Conservation (phyloP, 2,888 invertebrate genomes). For the Lasioglossum pauxillum region DNA sequence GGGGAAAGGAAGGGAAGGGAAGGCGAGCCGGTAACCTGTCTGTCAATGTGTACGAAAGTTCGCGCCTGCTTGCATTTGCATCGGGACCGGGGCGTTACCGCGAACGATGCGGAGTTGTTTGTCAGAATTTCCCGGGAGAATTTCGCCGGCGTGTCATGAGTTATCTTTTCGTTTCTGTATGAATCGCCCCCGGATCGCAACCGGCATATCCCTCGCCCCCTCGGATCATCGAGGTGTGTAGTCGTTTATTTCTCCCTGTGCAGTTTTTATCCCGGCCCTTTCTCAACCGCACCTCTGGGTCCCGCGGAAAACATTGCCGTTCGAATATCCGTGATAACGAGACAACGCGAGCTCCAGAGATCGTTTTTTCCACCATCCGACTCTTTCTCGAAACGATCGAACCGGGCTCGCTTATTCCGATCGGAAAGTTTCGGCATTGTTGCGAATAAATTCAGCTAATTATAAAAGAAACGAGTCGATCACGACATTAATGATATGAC, state of each 20-base stretch:
- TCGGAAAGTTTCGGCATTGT: background rate
- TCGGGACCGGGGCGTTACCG: constrained; percentile 54
- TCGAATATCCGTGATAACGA: constrained; percentile 4
- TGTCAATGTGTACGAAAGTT: constrained; percentile 65
- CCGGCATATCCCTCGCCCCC: constrained; percentile 2
- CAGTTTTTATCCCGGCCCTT: background rate
- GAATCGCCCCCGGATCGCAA: constrained; percentile 39
- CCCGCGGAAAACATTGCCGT: background rate
- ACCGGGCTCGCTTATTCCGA: background rate
- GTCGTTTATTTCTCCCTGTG: constrained; percentile 25
- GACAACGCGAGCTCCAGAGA: background rate
- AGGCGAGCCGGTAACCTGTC: constrained; percentile 57
- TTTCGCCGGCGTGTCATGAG: constrained; percentile 59
- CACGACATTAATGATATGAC: too few species aligned
- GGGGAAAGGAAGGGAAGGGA: background rate
- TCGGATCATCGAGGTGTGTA: constrained; percentile 25
- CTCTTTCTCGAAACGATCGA: background rate
- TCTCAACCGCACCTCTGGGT: constrained; percentile 3
- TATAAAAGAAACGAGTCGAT: background rate
- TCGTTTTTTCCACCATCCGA: background rate
- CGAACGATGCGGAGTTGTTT: constrained; percentile 64
- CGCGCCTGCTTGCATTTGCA: constrained; percentile 65
- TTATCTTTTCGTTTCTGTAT: constrained; percentile 63
- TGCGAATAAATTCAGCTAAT: background rate
- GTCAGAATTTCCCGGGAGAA: constrained; percentile 72